Evolutionary conservation across 2,888 invertebrate genomes (phyloP).

Genomic region (Lathronympha strigana): DNA sequence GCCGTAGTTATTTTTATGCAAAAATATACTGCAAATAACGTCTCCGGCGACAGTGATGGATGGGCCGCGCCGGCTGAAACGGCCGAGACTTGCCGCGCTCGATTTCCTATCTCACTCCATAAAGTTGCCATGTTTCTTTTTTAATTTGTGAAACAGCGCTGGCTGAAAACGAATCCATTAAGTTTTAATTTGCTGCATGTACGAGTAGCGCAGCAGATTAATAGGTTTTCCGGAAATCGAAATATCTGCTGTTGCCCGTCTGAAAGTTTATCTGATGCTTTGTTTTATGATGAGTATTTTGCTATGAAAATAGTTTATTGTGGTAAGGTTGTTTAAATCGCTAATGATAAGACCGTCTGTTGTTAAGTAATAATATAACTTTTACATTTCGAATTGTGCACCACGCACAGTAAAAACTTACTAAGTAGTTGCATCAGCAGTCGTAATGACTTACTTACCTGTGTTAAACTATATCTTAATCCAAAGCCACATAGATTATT

Average conservation of each 20-base stretch:
- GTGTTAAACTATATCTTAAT: background rate
- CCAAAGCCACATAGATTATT: constrained; percentile 20
- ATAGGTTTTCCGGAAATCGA: constrained; percentile 3
- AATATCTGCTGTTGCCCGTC: background rate
- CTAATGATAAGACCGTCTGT: too few relatives aligned
- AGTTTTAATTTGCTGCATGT: constrained; percentile 24
- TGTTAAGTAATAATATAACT: too few relatives aligned
- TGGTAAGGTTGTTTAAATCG: too few relatives aligned
- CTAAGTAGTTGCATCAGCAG: too few relatives aligned
- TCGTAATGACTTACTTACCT: too few relatives aligned
- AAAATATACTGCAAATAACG: constrained; percentile 69
- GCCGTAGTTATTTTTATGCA: constrained; percentile 50
- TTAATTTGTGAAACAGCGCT: constrained; percentile 25
- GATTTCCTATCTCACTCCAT: constrained; percentile 62
- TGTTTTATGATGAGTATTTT: too few relatives aligned
- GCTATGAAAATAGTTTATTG: too few relatives aligned
- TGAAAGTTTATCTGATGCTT: background rate
- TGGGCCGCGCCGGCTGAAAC: constrained; percentile 51
- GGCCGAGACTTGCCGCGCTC: constrained; percentile 50
- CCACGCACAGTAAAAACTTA: too few relatives aligned
- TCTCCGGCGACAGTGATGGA: constrained; percentile 68
- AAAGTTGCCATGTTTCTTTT: constrained; percentile 38
- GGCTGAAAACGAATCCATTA: constrained; percentile 13
- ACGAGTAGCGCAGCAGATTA: constrained; percentile 14
- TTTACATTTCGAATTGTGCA: too few relatives aligned